A percentile compares a stretch with the other conserved stretches of the same genome.
phyloP scores from a whole-genome alignment of 2,797 vertebrate species.

The Oreochromis grahami region DNA sequence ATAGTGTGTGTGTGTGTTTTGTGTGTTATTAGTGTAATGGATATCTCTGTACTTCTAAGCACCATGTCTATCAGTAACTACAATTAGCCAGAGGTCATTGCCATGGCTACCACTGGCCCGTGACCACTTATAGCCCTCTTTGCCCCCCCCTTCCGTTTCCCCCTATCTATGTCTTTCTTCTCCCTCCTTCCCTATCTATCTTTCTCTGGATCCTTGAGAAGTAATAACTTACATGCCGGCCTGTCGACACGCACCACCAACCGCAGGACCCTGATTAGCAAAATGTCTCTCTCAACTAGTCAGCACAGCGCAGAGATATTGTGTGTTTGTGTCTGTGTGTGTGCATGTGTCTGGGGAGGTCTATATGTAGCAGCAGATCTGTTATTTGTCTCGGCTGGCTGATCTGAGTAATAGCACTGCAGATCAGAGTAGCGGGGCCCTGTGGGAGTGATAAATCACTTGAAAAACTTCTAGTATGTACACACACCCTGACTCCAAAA shows the following conservation, averaged over 20 bases:
- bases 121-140: conserved; percentile 41
- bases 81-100: conserved; percentile 68
- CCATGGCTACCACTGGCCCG: conserved; percentile 48
- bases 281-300: conserved; percentile 37
- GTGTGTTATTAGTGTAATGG: conserved; percentile 45
- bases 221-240: conserved; percentile 22
- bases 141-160: not conserved
- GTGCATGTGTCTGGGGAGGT: conserved; percentile 32
- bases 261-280: conserved; percentile 41
- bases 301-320: conserved; percentile 19
- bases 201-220: not conserved
- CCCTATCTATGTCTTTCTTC: not conserved
- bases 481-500: conserved; percentile 27
- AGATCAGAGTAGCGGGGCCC: conserved; percentile 47
- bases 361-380: conserved; percentile 38
- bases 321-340: not conserved
- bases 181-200: not conserved
- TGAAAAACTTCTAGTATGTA: conserved; percentile 22
- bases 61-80: conserved; percentile 61
- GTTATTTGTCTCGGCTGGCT: conserved; percentile 58
- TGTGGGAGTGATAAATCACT: conserved; percentile 55
- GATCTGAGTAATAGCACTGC: conserved; percentile 60
- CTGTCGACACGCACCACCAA: conserved; percentile 28
- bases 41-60: conserved; percentile 55
- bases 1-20: not conserved